These are phyloP conservation scores for Pygoscelis adeliae DNA, from an alignment of 2,113 vertebrate genomes.

Conservation along the genomic window DNA sequence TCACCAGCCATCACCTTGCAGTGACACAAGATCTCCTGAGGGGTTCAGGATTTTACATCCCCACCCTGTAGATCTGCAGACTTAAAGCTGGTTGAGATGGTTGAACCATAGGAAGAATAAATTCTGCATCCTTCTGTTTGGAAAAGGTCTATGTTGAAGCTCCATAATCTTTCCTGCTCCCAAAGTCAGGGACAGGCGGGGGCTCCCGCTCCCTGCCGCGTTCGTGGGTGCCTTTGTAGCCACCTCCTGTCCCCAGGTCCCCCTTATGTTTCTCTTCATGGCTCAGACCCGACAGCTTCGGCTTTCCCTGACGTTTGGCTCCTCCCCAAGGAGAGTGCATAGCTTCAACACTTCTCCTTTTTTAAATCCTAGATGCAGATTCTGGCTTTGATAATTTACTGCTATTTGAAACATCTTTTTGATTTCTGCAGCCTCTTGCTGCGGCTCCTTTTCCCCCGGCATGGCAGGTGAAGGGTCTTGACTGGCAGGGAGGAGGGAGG, in stretches of 20 bases:
- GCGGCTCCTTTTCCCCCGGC: rapidly evolving
- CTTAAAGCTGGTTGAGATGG: background rate
- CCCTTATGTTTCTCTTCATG: rapidly evolving
- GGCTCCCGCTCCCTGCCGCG: rapidly evolving
- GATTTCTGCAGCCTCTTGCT: background rate
- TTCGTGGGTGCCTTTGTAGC: rapidly evolving
- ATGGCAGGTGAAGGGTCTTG: background rate
- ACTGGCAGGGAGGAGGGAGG: rapidly evolving
- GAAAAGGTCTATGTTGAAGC: background rate
- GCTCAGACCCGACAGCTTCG: background rate
- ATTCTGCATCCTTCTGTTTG: background rate
- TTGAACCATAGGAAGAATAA: background rate
- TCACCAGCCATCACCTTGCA: background rate
- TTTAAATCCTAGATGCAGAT: background rate
- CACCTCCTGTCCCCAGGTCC: background rate
- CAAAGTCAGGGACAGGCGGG: background rate
- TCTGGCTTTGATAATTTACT: background rate
- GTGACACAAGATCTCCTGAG: background rate
- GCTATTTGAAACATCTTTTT: background rate
- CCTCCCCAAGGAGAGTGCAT: background rate
- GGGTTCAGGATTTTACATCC: background rate
- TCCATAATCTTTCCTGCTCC: background rate
- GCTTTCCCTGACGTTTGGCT: constrained; percentile 9
- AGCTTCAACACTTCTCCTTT: background rate
- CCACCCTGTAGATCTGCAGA: background rate